Conservation (phyloP, 2,888 invertebrate genomes). For the Coelinius sp. region DNA sequence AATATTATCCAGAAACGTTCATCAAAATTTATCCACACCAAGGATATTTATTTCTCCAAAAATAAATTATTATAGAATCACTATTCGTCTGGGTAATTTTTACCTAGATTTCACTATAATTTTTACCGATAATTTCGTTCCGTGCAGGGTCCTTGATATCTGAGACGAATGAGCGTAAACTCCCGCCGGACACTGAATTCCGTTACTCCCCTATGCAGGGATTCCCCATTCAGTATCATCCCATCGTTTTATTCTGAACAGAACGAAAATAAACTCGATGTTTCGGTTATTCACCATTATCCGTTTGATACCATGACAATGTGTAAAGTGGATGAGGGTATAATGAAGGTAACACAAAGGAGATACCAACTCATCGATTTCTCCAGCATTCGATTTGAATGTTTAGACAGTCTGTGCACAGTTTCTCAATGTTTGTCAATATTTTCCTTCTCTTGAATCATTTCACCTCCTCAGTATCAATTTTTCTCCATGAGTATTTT, state of each 20-base stretch:
- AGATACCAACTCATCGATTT: conserved; percentile 49
- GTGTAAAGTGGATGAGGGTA: neutral
- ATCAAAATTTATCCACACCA: no score
- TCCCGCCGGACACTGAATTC: conserved; percentile 39
- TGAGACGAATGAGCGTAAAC: conserved; percentile 33
- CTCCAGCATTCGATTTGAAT: conserved; percentile 52
- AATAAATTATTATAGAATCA: no score
- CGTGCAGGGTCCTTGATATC: no score
- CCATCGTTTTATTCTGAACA: neutral
- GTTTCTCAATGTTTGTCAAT: conserved; percentile 53
- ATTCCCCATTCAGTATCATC: no score
- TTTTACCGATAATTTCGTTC: no score
- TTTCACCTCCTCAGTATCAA: conserved; percentile 17
- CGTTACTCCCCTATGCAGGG: conserved; percentile 41
- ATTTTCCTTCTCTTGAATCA: conserved; percentile 47
- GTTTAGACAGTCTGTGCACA: conserved; percentile 54
- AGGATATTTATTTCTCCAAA: no score
- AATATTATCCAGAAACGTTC: no score
- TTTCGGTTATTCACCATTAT: neutral
- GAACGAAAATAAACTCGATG: neutral
- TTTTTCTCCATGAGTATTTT: no score
- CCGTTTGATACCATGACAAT: conserved; percentile 6
- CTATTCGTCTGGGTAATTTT: no score
- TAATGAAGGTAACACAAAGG: neutral
- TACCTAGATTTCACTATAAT: no score